Evolutionary conservation across 2,113 vertebrate species (phyloP).

Genomic region (Tupaia tana): DNA sequence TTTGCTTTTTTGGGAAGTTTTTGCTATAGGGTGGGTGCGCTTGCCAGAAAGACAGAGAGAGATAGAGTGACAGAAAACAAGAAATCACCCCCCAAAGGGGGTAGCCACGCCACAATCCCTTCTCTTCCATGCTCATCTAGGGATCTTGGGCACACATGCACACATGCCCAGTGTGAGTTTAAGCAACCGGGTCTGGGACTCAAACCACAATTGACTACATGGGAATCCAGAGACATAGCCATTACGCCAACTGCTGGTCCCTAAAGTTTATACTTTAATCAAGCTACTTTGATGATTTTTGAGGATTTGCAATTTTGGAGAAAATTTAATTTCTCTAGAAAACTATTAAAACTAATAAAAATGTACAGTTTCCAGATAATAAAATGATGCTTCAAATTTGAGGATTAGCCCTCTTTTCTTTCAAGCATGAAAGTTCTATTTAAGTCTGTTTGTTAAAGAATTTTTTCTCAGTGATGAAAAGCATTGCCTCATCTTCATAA

Average conservation of each 20-base stretch:
- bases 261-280: background rate
- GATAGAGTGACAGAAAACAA: no score
- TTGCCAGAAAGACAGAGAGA: no score
- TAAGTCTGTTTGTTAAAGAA: conserved; percentile 14
- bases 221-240: no score
- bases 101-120: no score
- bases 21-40: no score
- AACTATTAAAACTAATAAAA: conserved; percentile 19
- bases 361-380: background rate
- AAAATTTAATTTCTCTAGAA: conserved; percentile 1
- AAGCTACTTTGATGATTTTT: background rate
- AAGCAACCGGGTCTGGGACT: no score
- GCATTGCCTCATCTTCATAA: conserved; percentile 20
- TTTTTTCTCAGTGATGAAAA: conserved; percentile 19
- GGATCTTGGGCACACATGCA: no score
- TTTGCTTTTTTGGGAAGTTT: background rate
- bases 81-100: no score
- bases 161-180: no score
- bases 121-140: no score
- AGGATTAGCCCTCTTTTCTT: conserved; percentile 9
- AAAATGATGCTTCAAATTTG: background rate
- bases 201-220: no score
- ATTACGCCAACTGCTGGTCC: no score
- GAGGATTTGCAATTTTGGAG: background rate
- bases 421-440: conserved; percentile 31